Conservation (phyloP, 1,140 invertebrate genomes). For the Psix sp. region DNA sequence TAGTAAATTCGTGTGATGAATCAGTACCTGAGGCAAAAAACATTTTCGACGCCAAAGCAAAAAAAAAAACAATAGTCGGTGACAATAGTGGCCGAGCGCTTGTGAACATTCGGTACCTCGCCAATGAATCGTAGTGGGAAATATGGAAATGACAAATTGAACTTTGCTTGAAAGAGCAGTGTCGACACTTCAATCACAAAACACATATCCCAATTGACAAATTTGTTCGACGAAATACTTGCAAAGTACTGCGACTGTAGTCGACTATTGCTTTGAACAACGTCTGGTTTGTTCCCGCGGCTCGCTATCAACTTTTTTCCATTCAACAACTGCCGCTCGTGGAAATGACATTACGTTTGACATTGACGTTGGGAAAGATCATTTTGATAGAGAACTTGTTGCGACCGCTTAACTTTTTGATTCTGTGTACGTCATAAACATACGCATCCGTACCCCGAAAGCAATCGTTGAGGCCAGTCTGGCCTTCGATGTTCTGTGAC, state of each 20-base stretch:
- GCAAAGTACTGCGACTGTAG: slow-evolving; percentile 1
- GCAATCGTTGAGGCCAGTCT: too few relatives aligned
- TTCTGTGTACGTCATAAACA: slow-evolving; percentile 17
- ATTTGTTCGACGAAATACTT: slow-evolving; percentile 18
- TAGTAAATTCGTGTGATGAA: too few relatives aligned
- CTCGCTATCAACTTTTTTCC: slow-evolving; percentile 18
- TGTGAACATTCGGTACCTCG: slow-evolving; percentile 41
- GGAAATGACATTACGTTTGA: slow-evolving; percentile 4
- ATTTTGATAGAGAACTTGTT: background rate
- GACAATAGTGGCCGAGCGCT: too few relatives aligned
- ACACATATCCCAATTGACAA: slow-evolving; percentile 11
- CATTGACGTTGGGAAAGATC: background rate
- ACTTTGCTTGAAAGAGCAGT: slow-evolving; percentile 38
- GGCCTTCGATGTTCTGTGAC: too few relatives aligned
- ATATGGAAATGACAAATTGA: slow-evolving; percentile 44
- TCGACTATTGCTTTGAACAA: slow-evolving; percentile 1
- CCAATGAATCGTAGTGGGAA: slow-evolving; percentile 37
- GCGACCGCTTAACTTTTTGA: slow-evolving; percentile 20
- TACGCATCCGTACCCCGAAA: slow-evolving; percentile 11
- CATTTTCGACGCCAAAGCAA: too few relatives aligned
- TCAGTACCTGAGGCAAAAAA: too few relatives aligned
- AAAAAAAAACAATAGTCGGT: too few relatives aligned
- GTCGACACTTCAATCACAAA: slow-evolving; percentile 10
- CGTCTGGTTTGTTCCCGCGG: slow-evolving; percentile 23
- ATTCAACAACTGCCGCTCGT: slow-evolving; percentile 1